These are phyloP conservation scores for Crypturellus undulatus DNA, from an alignment of 2,113 vertebrate species.

Conservation along the genomic window DNA sequence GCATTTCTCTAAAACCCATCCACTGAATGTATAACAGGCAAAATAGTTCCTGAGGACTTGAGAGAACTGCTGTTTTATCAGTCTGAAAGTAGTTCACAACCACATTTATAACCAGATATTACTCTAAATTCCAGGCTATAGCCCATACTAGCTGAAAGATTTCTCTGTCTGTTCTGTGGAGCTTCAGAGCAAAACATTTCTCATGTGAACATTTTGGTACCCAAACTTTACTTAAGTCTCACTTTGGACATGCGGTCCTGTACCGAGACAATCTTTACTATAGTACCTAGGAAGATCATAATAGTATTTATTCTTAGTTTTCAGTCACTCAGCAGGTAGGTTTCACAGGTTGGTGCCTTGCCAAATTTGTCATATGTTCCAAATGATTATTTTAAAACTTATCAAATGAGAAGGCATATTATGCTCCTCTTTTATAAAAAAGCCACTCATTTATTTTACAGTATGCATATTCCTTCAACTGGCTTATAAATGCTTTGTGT, in stretches of 20 bases:
- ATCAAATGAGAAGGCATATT: background rate
- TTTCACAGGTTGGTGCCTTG: slow-evolving; percentile 6
- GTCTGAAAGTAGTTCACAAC: background rate
- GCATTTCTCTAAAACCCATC: background rate
- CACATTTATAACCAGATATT: background rate
- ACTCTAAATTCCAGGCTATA: background rate
- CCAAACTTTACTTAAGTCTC: background rate
- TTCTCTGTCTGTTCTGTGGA: background rate
- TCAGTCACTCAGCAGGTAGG: background rate
- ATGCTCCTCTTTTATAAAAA: background rate
- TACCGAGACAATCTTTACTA: background rate
- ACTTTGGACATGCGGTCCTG: background rate
- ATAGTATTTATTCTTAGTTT: background rate
- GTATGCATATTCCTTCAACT: slow-evolving; percentile 6
- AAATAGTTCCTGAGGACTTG: background rate
- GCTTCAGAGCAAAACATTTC: background rate
- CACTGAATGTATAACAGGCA: background rate
- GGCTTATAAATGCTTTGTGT: slow-evolving; percentile 43
- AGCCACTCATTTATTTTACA: slow-evolving; percentile 44
- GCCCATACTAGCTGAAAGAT: background rate
- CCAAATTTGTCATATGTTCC: background rate
- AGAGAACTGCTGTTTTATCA: background rate
- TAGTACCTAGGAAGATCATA: background rate
- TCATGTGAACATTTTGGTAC: background rate
- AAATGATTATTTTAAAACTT: slow-evolving; percentile 43